Percentiles rank a stretch among this genome's conserved stretches.
Evolutionary conservation across 2,113 vertebrate genomes (phyloP).

Genomic region (Xerus inauris): DNA sequence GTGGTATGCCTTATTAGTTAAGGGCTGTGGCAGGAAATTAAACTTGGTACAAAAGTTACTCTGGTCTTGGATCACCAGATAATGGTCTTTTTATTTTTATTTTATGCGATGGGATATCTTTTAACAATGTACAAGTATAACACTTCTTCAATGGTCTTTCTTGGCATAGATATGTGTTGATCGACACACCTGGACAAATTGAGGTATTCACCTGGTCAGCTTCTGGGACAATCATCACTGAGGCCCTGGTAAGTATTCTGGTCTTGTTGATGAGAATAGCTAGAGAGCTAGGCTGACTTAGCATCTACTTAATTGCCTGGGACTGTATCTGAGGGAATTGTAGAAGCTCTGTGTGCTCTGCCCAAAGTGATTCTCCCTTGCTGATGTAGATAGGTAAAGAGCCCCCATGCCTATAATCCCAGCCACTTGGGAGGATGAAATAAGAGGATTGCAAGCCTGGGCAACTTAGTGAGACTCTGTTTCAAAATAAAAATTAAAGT

Average conservation of each 20-base stretch:
- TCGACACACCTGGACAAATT: slow-evolving; percentile 98
- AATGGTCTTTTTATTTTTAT: neutral
- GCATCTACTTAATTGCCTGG: neutral
- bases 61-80: neutral
- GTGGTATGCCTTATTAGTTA: neutral
- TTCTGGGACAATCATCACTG: slow-evolving; percentile 98
- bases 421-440: neutral
- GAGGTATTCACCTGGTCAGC: slow-evolving; percentile 99
- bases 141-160: slow-evolving; percentile 25
- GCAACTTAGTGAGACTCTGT: neutral
- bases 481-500: neutral
- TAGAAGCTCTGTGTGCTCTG: neutral
- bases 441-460: neutral
- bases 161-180: slow-evolving; percentile 92
- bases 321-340: neutral
- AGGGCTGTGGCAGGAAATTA: neutral
- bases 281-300: neutral
- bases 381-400: neutral
- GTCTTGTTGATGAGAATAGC: neutral
- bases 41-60: neutral
- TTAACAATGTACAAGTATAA: neutral
- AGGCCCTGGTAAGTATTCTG: slow-evolving; percentile 91
- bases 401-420: neutral
- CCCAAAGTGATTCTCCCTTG: neutral
- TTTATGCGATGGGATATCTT: neutral